These are phyloP conservation scores for Nephotettix cincticeps DNA, from an alignment of 1,140 invertebrate genomes.

Conservation along the genomic window DNA sequence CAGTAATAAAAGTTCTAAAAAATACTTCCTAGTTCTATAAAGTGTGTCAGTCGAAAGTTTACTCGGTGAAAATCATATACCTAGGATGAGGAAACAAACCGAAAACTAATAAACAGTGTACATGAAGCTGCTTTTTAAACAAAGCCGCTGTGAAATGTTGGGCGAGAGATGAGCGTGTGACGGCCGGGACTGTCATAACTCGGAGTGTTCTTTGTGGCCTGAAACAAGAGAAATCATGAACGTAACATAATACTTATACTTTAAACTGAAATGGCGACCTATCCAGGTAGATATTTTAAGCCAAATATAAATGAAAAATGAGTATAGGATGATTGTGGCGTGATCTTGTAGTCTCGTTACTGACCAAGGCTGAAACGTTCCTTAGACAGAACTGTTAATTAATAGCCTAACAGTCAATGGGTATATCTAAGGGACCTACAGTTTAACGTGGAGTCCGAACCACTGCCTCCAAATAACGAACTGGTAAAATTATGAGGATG, in stretches of 20 bases:
- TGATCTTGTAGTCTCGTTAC: too few relatives aligned
- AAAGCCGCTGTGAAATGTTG: background rate
- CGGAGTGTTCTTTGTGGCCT: background rate
- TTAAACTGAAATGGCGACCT: too few relatives aligned
- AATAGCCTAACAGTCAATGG: too few relatives aligned
- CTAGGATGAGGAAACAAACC: background rate
- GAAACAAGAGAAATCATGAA: background rate
- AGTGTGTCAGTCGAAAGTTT: background rate
- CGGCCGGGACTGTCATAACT: slow-evolving; percentile 1
- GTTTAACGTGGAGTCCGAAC: too few relatives aligned
- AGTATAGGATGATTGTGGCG: too few relatives aligned
- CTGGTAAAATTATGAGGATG: too few relatives aligned
- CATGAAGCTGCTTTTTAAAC: background rate
- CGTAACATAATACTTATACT: background rate
- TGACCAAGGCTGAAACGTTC: too few relatives aligned
- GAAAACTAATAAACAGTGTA: background rate
- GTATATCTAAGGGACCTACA: too few relatives aligned
- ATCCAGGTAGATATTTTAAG: too few relatives aligned
- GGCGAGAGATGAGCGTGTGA: background rate
- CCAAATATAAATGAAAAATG: too few relatives aligned
- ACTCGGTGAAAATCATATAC: background rate
- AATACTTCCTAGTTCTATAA: background rate
- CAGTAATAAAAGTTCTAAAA: background rate
- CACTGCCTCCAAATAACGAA: too few relatives aligned
- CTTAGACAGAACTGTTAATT: too few relatives aligned